Conservation (phyloP, 2,113 vertebrate species). For the Gracilinanus agilis region DNA sequence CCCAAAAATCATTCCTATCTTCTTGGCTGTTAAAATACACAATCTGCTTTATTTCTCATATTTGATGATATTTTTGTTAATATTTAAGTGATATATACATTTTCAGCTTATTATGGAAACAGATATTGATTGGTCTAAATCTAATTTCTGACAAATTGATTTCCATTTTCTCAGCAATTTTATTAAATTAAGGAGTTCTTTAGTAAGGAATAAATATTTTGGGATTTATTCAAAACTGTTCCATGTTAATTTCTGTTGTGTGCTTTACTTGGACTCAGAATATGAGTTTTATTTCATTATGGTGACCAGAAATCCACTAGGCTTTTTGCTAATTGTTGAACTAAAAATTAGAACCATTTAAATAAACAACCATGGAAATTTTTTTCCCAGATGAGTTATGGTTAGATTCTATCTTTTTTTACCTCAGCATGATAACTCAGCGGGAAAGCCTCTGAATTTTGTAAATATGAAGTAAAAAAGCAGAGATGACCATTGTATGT, state of each 20-base stretch:
- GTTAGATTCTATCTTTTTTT: neutral
- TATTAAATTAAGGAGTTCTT: neutral
- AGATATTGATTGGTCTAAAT: neutral
- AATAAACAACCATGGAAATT: neutral
- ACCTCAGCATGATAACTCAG: neutral
- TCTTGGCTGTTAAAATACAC: neutral
- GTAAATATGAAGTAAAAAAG: constrained; percentile 4
- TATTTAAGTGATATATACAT: neutral
- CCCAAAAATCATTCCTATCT: neutral
- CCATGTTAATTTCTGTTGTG: constrained; percentile 16
- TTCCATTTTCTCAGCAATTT: neutral
- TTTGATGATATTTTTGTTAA: neutral
- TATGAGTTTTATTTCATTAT: constrained; percentile 37
- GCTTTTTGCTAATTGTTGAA: constrained; percentile 32
- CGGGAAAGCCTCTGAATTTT: neutral
- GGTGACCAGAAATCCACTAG: constrained; percentile 17
- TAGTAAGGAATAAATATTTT: neutral
- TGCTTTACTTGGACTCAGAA: constrained; percentile 31
- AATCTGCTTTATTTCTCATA: neutral
- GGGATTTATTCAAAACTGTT: neutral
- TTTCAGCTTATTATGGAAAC: neutral
- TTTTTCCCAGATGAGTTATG: neutral
- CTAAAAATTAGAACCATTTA: neutral
- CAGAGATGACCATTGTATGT: neutral
- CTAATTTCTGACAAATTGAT: neutral